phyloP scores from a whole-genome alignment of 2,113 vertebrate genomes.

The Gymnobelideus leadbeateri region DNA sequence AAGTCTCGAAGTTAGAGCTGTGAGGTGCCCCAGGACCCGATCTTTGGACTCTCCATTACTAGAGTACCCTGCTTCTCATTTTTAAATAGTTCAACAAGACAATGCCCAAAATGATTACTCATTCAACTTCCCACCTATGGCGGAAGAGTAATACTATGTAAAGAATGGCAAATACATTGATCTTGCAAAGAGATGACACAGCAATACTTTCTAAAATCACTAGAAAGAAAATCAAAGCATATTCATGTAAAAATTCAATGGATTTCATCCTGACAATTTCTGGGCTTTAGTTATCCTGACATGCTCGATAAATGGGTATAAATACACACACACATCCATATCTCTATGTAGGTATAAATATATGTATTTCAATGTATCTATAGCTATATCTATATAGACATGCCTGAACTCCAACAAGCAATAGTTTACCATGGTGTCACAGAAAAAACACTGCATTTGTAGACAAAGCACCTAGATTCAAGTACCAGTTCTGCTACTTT shows the following conservation, averaged over 20 bases:
- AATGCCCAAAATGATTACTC: constrained; percentile 30
- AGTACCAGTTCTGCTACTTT: neutral
- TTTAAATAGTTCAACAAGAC: neutral
- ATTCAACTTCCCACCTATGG: neutral
- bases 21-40: neutral
- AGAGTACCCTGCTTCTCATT: neutral
- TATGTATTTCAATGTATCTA: neutral
- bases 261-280: neutral
- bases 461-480: neutral
- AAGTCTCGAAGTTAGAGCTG: too few relatives aligned
- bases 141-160: constrained; percentile 1
- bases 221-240: neutral
- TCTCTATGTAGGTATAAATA: neutral
- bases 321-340: neutral
- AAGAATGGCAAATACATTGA: constrained; percentile 36
- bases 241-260: neutral
- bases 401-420: neutral
- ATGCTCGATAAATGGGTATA: neutral
- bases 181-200: constrained; percentile 25
- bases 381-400: neutral
- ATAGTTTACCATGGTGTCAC: neutral
- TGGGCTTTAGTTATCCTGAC: neutral
- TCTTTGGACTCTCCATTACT: neutral
- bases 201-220: neutral
- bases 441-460: neutral